Evolutionary conservation across 2,888 invertebrate species (phyloP).

Genomic region (Trichogramma evanescens): DNA sequence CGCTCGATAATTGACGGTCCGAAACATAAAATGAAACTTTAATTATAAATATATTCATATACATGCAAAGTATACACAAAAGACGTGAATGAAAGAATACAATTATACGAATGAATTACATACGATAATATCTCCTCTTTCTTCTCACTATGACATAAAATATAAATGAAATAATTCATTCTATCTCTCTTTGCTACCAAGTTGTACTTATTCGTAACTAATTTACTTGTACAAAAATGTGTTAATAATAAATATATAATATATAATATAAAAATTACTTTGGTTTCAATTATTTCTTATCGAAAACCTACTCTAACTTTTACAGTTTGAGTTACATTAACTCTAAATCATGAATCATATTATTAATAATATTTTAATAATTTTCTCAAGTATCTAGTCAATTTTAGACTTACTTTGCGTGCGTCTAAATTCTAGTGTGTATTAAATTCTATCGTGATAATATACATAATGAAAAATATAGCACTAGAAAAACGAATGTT

Average conservation of each 20-base stretch:
- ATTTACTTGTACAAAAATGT: slow-evolving; percentile 50
- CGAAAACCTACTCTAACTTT: too few relatives aligned
- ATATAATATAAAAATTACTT: slow-evolving; percentile 40
- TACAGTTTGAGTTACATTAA: too few relatives aligned
- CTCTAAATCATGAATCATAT: too few relatives aligned
- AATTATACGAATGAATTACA: slow-evolving; percentile 32
- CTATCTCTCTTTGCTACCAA: slow-evolving; percentile 50
- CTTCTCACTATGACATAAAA: slow-evolving; percentile 41
- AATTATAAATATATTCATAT: slow-evolving; percentile 21
- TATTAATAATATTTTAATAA: too few relatives aligned
- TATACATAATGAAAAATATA: too few relatives aligned
- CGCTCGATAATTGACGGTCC: slow-evolving; percentile 33
- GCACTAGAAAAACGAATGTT: too few relatives aligned
- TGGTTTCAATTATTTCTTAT: not conserved
- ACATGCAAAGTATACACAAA: slow-evolving; percentile 25
- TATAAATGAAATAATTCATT: slow-evolving; percentile 41
- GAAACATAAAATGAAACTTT: slow-evolving; percentile 36
- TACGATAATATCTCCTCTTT: slow-evolving; percentile 36
- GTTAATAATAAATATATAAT: slow-evolving; percentile 46
- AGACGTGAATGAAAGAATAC: slow-evolving; percentile 30
- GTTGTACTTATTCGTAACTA: slow-evolving; percentile 50
- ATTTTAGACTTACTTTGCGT: too few relatives aligned
- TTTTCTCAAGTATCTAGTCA: too few relatives aligned
- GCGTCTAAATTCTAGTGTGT: too few relatives aligned
- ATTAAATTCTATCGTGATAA: too few relatives aligned